Base-by-base conservation (phyloP, 2,113 vertebrate species). In the Oenanthe oenanthe region DNA sequence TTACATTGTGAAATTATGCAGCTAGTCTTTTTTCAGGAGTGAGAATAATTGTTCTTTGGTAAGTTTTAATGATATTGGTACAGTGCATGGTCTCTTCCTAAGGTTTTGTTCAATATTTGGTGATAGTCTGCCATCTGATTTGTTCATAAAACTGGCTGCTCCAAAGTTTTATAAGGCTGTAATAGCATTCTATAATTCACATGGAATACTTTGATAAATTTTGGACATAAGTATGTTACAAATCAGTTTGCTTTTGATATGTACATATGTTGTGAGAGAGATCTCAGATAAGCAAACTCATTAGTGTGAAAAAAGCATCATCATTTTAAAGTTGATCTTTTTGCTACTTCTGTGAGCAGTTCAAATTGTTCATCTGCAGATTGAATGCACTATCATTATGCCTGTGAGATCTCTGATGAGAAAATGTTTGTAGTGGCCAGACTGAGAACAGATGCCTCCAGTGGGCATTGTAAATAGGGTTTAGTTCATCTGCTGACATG, bases 401-500 rank as follows among this genome's bases (percentile, higher is more conserved):
- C 34, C 51, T 73, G 15, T 14, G 36, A 54, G 77, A 71, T 40
- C 62, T 62, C 70, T 78, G 73, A 36, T 2, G 17, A 43, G 54
- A 89, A 80, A 67, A 62, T 1, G 0, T 75, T 85, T 85, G 42
- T 43, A 61, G 75, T 1, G 3, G 70, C 29, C 67, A 70, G 66
- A 28, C 53, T 85, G 68, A 76, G 81, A 94, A 40, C 54, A 74
- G 67, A 74, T 88, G 70, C 70, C 79, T 91, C 72, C 77, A 72
- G 29, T 67, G 48, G 78, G 51, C 60, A 83, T 76, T 92, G 84
- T 91, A 95, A 68, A 74, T 65, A 54, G 71, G 63, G n/a, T 63
- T 80, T 93, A 84, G 82, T 86, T 84, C 62, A 83, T 88, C 50
- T 73, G 71, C 80, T 92, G 85, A 72, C 54, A 53, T 62, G 78